Evolutionary conservation across 1,140 invertebrate genomes (phyloP).

Genomic region (Megathymus violae): DNA sequence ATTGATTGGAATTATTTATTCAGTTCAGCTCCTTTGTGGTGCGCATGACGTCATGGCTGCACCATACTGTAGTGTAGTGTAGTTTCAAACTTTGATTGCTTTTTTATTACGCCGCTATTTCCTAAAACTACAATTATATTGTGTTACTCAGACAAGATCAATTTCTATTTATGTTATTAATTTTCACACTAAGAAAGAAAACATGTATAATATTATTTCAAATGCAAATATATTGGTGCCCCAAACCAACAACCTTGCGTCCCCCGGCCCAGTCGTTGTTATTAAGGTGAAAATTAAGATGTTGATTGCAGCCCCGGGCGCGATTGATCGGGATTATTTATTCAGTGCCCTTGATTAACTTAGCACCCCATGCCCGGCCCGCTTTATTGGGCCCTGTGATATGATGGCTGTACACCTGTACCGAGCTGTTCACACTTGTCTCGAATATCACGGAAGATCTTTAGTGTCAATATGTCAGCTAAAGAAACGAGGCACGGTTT

Average conservation of each 20-base stretch:
- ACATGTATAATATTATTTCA: too few species aligned
- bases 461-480: too few species aligned
- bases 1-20: conserved; percentile 65
- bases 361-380: conserved; percentile 13
- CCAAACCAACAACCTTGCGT: neutral
- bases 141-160: too few species aligned
- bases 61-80: neutral
- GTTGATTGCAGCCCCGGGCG: conserved; percentile 47
- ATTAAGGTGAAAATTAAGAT: conserved; percentile 61
- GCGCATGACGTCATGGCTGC: neutral
- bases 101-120: too few species aligned
- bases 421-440: too few species aligned
- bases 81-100: too few species aligned
- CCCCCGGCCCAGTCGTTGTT: conserved; percentile 2
- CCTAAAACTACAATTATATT: too few species aligned
- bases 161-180: too few species aligned
- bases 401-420: neutral
- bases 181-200: too few species aligned
- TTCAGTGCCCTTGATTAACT: conserved; percentile 38
- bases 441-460: too few species aligned
- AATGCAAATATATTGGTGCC: conserved; percentile 5
- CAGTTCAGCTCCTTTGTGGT: conserved; percentile 22
- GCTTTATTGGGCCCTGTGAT: conserved; percentile 21
- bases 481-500: too few species aligned
- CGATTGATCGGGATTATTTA: conserved; percentile 66